These are phyloP conservation scores for Stenodera caucasica DNA, from an alignment of 2,888 invertebrate species.

Conservation along the genomic window DNA sequence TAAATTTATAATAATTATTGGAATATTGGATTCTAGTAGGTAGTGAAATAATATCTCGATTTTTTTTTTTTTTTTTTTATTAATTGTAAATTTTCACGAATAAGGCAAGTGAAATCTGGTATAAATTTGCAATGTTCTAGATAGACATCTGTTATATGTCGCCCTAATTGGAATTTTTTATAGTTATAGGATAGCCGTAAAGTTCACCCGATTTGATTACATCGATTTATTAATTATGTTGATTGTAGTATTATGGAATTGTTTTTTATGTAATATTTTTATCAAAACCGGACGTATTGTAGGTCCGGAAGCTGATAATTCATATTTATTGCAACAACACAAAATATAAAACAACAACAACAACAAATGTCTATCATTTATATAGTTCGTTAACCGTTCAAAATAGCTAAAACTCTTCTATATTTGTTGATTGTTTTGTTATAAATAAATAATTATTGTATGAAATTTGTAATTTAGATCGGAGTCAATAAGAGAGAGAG, in stretches of 20 bases:
- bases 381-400: slow-evolving; percentile 11
- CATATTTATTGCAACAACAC: slow-evolving; percentile 4
- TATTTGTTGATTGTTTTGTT: no score
- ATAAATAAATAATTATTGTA: no score
- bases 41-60: no score
- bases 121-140: slow-evolving; percentile 28
- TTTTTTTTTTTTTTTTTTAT: no score
- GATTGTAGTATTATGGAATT: no score
- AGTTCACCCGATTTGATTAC: neutral
- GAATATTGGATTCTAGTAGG: neutral
- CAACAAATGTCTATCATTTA: neutral
- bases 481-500: no score
- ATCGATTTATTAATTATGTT: no score
- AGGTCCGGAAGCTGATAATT: slow-evolving; percentile 9
- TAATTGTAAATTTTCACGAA: slow-evolving; percentile 32
- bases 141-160: slow-evolving; percentile 34
- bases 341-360: neutral
- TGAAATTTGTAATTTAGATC: neutral
- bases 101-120: slow-evolving; percentile 35
- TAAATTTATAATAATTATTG: no score
- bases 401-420: no score
- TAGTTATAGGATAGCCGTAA: no score
- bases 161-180: neutral
- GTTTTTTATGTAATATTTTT: neutral
- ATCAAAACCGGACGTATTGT: neutral